Evolutionary conservation across 2,888 invertebrate genomes (phyloP), one percentile per base, ranked within the genome.

Genomic region (Leucania comma): DNA sequence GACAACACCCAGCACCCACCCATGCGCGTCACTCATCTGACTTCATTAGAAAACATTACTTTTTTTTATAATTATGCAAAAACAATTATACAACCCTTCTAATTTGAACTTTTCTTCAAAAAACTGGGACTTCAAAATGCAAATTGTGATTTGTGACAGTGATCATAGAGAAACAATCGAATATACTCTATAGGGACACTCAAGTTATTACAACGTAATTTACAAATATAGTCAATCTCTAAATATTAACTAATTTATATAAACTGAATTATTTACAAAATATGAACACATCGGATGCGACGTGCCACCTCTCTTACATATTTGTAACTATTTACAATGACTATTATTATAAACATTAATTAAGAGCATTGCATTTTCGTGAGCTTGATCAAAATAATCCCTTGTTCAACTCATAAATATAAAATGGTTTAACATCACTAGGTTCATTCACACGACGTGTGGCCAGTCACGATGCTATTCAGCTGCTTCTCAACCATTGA

Each of bases 271-370:
- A 96, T 96, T 94, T 96, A 96, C 96, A 96, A 89, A 92, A 91
- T 92, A 93, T 90, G 91, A 92, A 89, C 93, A 92, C 94, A 89
- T 91, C 93, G 81, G 81, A 88, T 82, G 88, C 87, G 92, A 93
- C 92, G 87, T 90, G 92, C 88, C 89, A 90, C 89, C 89, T 90
- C 89, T 89, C 93, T 92, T 92, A 94, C 90, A 92, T 89, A 92
- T 91, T 91, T 92, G 91, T 93, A 93, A 89, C 90, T 96, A 96
- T 96, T 93, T 96, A 96, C 96, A 96, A 92, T 95, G 93, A 95
- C 95, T 96, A 95, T 92, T 85, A 87, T 74, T 90, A 92, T 91
- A 92, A 92, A 94, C 90, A 93, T 91, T 93, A 91, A 92, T 91
- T 92, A 93, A 93, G 95, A 95, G 95, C 95, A 95, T 96, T 95